These are phyloP conservation scores for Steromphala cineraria DNA, from an alignment of 2,888 invertebrate genomes.

Conservation along the genomic window DNA sequence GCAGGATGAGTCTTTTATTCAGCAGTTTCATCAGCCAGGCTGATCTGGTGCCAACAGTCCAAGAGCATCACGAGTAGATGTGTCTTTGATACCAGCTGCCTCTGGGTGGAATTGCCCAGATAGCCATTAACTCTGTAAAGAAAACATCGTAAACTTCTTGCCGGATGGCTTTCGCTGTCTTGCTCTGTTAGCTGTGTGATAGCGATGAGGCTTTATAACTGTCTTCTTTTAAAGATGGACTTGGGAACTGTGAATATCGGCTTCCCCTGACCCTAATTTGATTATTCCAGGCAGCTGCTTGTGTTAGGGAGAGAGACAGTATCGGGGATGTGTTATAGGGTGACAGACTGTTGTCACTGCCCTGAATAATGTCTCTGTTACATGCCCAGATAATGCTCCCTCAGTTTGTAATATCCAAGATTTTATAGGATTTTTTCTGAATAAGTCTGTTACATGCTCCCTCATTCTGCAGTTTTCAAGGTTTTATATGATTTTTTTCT, in stretches of 20 bases:
- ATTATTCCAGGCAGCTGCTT: not conserved
- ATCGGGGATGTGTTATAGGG: no score
- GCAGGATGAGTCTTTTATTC: no score
- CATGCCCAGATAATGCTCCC: no score
- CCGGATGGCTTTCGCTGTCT: not conserved
- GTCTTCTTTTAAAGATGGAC: not conserved
- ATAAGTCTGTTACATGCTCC: no score
- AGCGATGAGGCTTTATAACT: not conserved
- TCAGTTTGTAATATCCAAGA: no score
- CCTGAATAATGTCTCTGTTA: no score
- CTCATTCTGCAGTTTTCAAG: no score
- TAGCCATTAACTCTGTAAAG: not conserved
- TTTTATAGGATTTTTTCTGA: no score
- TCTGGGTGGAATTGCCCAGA: not conserved
- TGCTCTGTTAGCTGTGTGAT: conserved; percentile 5
- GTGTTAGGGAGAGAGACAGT: not conserved
- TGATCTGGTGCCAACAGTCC: no score
- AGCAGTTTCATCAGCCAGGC: no score
- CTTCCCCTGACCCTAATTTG: conserved; percentile 2
- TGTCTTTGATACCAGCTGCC: not conserved
- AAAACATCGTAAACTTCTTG: not conserved
- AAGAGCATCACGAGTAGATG: not conserved
- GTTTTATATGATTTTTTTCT: no score
- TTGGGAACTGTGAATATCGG: not conserved
- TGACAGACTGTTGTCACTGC: no score